Evolutionary conservation across 1,140 invertebrate species (phyloP).

Genomic region (Ylistrum balloti): DNA sequence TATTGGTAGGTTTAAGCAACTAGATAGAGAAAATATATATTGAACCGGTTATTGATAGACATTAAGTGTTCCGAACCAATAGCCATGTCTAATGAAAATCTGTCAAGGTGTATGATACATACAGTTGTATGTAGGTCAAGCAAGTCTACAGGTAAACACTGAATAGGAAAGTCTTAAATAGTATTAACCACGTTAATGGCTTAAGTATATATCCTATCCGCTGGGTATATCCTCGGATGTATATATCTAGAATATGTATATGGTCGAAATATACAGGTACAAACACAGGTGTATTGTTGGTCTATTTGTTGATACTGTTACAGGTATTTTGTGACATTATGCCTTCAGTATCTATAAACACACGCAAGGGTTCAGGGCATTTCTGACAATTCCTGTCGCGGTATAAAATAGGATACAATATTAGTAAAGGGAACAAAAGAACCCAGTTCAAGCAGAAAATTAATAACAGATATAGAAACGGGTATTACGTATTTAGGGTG

Average conservation of each 20-base stretch:
- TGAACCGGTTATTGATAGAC: neutral
- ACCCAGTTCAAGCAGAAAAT: neutral
- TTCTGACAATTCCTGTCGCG: neutral
- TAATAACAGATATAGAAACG: neutral
- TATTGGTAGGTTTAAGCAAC: neutral
- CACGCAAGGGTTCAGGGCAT: neutral
- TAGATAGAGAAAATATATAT: neutral
- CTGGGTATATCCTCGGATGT: neutral
- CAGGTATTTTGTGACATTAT: neutral
- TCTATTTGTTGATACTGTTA: neutral
- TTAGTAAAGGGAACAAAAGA: neutral
- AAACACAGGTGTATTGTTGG: neutral
- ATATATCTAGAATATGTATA: neutral
- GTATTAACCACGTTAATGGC: constrained; percentile 16
- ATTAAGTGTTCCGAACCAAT: neutral
- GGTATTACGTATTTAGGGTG: neutral
- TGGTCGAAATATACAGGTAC: neutral
- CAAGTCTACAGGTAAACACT: constrained; percentile 8
- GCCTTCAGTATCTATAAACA: neutral
- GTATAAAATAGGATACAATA: neutral
- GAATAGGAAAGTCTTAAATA: neutral
- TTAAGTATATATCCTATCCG: neutral
- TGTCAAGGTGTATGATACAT: neutral
- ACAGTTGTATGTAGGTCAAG: neutral
- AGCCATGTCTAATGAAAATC: neutral